Evolutionary conservation across 1,140 invertebrate genomes (phyloP), one percentile per base, ranked within the genome.

Genomic region (Zaprionus africanus): DNA sequence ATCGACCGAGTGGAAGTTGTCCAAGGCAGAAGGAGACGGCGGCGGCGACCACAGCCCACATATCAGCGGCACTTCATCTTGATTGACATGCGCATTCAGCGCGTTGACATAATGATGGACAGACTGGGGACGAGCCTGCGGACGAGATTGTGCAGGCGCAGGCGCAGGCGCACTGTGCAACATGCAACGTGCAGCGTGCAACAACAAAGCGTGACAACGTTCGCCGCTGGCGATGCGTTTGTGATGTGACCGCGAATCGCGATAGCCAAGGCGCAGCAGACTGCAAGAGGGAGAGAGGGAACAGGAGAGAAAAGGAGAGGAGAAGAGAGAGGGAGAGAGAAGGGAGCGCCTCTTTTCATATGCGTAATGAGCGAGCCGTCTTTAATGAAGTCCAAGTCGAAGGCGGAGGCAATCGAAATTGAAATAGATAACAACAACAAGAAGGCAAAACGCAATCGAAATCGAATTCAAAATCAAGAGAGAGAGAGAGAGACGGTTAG

Each of bases 61-160:
- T 92, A 92, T 92, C 91, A 81, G 90, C 78, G 78, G 87, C 86
- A 88, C 81, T 92, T 91, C 81, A 92, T 92, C 84, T 92, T 92
- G 91, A 92, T 92, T 92, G 91, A 88, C 91, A 92, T 87, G 86
- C 91, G 91, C 87, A 92, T 92, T 92, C 81, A 92, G 73, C 77
- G 90, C 84, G 90, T 92, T 92, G 91, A 92, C 91, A 92, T 92
- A 90, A 88, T 92, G 90, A 92, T 92, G 84, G 91, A 92, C 91
- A 92, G 79, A 91, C 79, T 78, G 61, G 80, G 85, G 54, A 53
- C 53, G 41, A 17, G 15, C 9, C n/a, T 46, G 41, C 7, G 41
- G n/a, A 34, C 56, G 76, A 38, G 49, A 75, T 31, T 78, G 66
- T 64, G 54, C 72, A 72, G 76, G 68, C 67, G 74, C 78, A 64